Evolutionary conservation across 2,113 vertebrate genomes (phyloP).

Genomic region (Callorhinus ursinus): DNA sequence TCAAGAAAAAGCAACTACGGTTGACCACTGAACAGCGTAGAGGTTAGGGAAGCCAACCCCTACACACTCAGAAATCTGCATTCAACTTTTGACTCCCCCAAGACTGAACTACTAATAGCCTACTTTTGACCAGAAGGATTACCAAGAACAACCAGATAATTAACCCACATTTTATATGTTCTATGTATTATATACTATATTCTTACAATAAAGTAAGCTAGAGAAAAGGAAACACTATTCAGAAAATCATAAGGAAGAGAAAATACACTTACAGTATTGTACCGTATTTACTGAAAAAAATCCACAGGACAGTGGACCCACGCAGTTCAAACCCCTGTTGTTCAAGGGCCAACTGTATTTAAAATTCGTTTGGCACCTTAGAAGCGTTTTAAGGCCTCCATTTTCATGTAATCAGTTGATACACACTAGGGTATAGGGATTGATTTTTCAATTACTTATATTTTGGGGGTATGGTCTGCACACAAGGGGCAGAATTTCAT

Average conservation of each 20-base stretch:
- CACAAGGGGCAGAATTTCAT: neutral
- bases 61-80: neutral
- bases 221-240: neutral
- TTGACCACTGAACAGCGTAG: neutral
- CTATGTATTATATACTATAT: neutral
- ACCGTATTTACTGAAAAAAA: neutral
- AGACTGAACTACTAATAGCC: neutral
- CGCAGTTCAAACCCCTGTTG: neutral
- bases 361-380: neutral
- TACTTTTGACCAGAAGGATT: neutral
- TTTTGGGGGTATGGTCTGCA: neutral
- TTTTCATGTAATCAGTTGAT: neutral
- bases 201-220: neutral
- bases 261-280: neutral
- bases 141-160: neutral
- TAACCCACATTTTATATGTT: neutral
- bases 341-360: neutral
- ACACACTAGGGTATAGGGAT: neutral
- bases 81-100: neutral
- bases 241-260: neutral
- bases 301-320: neutral
- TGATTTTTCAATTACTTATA: constrained; percentile 25
- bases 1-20: constrained; percentile 17
- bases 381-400: neutral
- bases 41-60: neutral